Base-by-base conservation (phyloP, 2,797 vertebrate species). In the Brachyrhaphis roseni region DNA sequence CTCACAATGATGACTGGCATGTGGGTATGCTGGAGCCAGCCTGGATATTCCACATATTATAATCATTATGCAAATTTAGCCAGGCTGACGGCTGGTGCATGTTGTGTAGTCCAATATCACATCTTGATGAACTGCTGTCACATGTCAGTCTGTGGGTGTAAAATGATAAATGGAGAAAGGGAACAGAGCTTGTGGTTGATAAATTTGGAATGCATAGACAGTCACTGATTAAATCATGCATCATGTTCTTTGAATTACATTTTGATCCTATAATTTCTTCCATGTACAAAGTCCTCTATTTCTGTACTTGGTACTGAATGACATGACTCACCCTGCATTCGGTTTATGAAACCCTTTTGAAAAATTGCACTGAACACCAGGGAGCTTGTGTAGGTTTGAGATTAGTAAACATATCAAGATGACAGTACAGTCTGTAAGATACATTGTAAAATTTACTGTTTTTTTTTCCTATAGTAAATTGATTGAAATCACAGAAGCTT, bases 41-140 rank as follows among this genome's bases (percentile, higher is more conserved):
- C 87, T 72, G 78, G 87, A 87, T 82, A 77, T 90, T 89, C 82
- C 73, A 88, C 84, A 89, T 91, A 86, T 91, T 86, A 83, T 77
- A 87, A 84, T 85, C 85, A 94, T 94, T 92, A 93, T 94, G 91
- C 86, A 91, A 93, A 94, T 94, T 77, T 82, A 86, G 74, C 68
- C 3, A 15, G 68, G 16, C 57, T 70, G 62, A 76, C 70, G 31
- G 86, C 71, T 41, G 34, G 59, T 51, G n/a, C 8, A 72, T 70
- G 76, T 76, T 62, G 46, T 53, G 23, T 72, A 75, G 76, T 91
- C 83, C 74, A 82, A 64, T 87, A 86, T 90, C 82, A 84, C 28
- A 36, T 86, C 76, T 74, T 86, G 85, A 90, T 86, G 77, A 91
- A 85, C 78, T 53, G 68, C 87, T 88, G 92, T 91, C 93, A 88